phyloP scores from a whole-genome alignment of 2,888 invertebrate genomes.

The Melanotus villosus region DNA sequence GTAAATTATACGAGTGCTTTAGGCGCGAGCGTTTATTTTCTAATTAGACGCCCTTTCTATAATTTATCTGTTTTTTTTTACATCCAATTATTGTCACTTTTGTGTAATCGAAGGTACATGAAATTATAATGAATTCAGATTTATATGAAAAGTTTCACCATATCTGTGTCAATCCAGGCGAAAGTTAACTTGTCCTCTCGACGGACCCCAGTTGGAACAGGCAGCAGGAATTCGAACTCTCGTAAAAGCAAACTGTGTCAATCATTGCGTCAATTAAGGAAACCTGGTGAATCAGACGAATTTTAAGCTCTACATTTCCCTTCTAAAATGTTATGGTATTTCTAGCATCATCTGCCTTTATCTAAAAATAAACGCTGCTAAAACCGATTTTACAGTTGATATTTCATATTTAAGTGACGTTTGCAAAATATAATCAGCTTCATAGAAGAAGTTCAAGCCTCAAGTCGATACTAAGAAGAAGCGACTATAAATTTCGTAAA shows the following conservation, averaged over 20 bases:
- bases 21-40: constrained; percentile 37
- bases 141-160: not conserved
- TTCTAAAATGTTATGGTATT: too few species aligned
- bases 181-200: constrained; percentile 5
- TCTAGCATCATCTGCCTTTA: too few species aligned
- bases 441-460: too few species aligned
- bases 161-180: not conserved
- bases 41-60: constrained; percentile 36
- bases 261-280: constrained; percentile 20
- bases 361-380: too few species aligned
- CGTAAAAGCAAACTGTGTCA: constrained; percentile 18
- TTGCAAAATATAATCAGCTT: too few species aligned
- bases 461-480: too few species aligned
- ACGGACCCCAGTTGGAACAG: not conserved
- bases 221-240: constrained; percentile 2
- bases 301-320: too few species aligned
- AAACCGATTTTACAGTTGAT: too few species aligned
- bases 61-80: constrained; percentile 27
- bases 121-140: too few species aligned
- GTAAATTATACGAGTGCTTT: constrained; percentile 49
- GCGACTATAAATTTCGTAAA: too few species aligned
- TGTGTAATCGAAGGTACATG: not conserved
- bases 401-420: too few species aligned
- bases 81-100: not conserved
- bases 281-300: constrained; percentile 3